Evolutionary conservation across 2,888 invertebrate genomes (phyloP).

Genomic region (Liodrosophila aerea): DNA sequence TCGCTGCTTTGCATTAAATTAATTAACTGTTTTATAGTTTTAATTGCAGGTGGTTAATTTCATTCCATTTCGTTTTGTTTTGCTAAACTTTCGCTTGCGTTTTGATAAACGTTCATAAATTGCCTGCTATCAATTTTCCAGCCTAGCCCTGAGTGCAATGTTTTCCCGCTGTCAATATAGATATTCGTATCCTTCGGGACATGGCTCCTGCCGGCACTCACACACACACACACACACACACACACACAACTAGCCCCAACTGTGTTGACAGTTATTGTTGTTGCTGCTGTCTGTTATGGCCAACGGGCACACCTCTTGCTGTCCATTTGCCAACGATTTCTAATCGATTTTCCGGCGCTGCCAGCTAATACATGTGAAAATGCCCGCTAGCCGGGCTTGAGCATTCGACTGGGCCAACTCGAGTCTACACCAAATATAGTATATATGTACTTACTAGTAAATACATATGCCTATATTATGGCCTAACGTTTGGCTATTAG

Average conservation of each 20-base stretch:
- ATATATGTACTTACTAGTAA: background rate
- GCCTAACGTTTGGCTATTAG: conserved; percentile 32
- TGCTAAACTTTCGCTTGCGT: conserved; percentile 59
- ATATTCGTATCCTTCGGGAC: conserved; percentile 56
- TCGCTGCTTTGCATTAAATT: conserved; percentile 55
- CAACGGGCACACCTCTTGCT: conserved; percentile 73
- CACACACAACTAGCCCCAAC: conserved; percentile 30
- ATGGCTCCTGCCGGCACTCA: conserved; percentile 28
- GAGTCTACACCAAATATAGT: conserved; percentile 2
- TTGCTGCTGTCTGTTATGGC: conserved; percentile 44
- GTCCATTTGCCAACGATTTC: conserved; percentile 76
- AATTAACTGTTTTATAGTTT: conserved; percentile 69
- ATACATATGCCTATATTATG: conserved; percentile 2
- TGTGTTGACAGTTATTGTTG: too few relatives aligned
- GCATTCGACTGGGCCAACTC: conserved; percentile 25
- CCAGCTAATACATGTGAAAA: conserved; percentile 50
- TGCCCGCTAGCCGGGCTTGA: conserved; percentile 39
- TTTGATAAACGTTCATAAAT: conserved; percentile 55
- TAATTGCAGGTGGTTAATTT: conserved; percentile 57
- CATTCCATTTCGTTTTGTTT: conserved; percentile 20
- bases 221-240: conserved; percentile 27
- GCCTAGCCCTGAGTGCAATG: background rate
- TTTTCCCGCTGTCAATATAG: conserved; percentile 33
- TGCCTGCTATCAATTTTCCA: conserved; percentile 28
- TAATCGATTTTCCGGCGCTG: conserved; percentile 71